These are phyloP conservation scores for Hetaerina titia DNA, from an alignment of 2,888 invertebrate species.

Conservation along the genomic window DNA sequence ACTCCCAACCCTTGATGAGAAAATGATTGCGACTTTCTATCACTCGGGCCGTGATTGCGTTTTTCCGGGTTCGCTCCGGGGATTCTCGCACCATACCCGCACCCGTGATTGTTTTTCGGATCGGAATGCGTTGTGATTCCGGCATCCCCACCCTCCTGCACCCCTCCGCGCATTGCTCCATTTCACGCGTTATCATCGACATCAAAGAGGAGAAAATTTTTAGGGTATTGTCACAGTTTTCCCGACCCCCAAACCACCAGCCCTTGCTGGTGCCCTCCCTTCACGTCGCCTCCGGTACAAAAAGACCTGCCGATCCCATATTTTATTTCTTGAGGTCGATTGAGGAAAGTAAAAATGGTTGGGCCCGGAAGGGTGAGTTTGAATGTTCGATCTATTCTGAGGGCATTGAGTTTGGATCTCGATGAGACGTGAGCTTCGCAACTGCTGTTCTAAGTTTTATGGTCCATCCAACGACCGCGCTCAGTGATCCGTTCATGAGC, in stretches of 20 bases:
- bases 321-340: not conserved
- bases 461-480: no score
- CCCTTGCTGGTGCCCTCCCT: no score
- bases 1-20: not conserved
- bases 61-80: not conserved
- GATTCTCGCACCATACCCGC: not conserved
- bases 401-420: not conserved
- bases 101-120: not conserved
- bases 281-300: no score
- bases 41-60: not conserved
- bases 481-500: no score
- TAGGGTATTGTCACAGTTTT: no score
- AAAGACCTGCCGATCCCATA: no score
- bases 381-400: not conserved
- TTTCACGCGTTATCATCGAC: not conserved
- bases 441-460: no score
- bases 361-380: no score
- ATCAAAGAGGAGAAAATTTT: not conserved
- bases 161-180: not conserved
- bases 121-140: not conserved
- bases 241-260: no score
- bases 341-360: not conserved
- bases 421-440: not conserved
- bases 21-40: slow-evolving; percentile 52
- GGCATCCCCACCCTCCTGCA: not conserved